Conservation (phyloP, 1,140 invertebrate genomes). For the Hylaeus anthracinus region DNA sequence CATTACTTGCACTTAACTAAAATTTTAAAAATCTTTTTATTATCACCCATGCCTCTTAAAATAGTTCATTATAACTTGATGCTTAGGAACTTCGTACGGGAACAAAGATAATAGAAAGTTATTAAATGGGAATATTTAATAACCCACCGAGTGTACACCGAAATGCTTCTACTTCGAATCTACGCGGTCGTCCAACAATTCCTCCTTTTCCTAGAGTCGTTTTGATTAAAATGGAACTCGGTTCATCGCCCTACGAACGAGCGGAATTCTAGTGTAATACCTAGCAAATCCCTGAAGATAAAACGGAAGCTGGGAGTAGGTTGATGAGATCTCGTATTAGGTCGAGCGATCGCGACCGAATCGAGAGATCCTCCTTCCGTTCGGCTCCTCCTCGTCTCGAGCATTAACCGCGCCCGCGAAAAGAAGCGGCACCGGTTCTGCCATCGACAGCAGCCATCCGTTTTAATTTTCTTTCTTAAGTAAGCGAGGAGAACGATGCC, state of each 20-base stretch:
- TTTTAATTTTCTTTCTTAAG: conserved; percentile 56
- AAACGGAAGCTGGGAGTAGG: conserved; percentile 46
- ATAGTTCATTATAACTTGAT: no score
- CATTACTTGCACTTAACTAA: no score
- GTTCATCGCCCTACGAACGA: not conserved
- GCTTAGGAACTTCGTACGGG: no score
- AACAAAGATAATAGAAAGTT: no score
- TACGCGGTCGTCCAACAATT: not conserved
- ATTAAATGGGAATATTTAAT: no score
- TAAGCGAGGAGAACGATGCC: not conserved
- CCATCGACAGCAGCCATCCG: conserved; percentile 44
- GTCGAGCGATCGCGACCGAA: conserved; percentile 44
- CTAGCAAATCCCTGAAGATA: conserved; percentile 42
- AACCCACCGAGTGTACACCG: no score
- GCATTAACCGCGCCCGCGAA: conserved; percentile 42
- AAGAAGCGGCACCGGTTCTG: conserved; percentile 46
- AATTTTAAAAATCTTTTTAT: no score
- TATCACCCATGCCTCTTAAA: no score
- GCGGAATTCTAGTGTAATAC: conserved; percentile 9
- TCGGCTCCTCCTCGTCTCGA: conserved; percentile 21
- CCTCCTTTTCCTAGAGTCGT: not conserved
- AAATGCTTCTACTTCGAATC: not conserved
- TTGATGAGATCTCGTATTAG: conserved; percentile 55
- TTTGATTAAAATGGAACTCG: conserved; percentile 15
- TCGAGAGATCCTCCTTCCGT: conserved; percentile 48